Percentiles rank a stretch among this genome's conserved stretches.
Evolutionary conservation across 2,888 invertebrate genomes (phyloP).

Genomic region (Heteromurus nitidus): DNA sequence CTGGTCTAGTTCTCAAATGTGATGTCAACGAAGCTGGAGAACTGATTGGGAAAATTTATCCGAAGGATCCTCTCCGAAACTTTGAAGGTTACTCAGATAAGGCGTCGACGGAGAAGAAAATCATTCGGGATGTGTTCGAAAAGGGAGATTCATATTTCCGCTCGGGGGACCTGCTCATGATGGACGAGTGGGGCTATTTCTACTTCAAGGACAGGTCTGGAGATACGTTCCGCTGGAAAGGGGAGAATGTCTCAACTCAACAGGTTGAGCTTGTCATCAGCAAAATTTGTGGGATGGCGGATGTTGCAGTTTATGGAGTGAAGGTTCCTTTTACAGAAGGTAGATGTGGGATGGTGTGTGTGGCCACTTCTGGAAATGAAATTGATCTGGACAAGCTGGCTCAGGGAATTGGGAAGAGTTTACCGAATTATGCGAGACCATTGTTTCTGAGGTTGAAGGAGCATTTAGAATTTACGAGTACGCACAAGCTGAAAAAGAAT

Average conservation of each 20-base stretch:
- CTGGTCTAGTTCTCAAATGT: constrained; percentile 85
- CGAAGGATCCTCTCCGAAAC: constrained; percentile 89
- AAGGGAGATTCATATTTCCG: constrained; percentile 94
- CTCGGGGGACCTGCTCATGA: constrained; percentile 61
- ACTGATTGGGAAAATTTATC: constrained; percentile 94
- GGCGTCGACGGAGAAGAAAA: constrained; percentile 92
- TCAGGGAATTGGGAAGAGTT: constrained; percentile 81
- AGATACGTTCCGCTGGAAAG: constrained; percentile 85
- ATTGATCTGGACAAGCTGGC: constrained; percentile 80
- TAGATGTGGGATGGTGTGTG: constrained; percentile 91
- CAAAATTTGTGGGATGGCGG: constrained; percentile 86
- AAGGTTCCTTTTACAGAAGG: constrained; percentile 81
- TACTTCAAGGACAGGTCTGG: constrained; percentile 65
- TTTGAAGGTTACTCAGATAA: constrained; percentile 88
- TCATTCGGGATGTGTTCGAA: constrained; percentile 89
- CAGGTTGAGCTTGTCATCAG: constrained; percentile 96
- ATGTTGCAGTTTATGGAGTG: constrained; percentile 95
- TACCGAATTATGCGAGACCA: constrained; percentile 92
- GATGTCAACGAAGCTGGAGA: constrained; percentile 88
- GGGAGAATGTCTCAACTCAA: constrained; percentile 98
- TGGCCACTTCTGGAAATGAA: constrained; percentile 82
- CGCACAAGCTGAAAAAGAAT: constrained; percentile 93
- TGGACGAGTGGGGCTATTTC: constrained; percentile 63
- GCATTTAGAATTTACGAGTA: constrained; percentile 93
- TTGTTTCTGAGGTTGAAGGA: constrained; percentile 88